Evolutionary conservation across 2,888 invertebrate genomes (phyloP).

Genomic region (Polyommatus iphigenia): DNA sequence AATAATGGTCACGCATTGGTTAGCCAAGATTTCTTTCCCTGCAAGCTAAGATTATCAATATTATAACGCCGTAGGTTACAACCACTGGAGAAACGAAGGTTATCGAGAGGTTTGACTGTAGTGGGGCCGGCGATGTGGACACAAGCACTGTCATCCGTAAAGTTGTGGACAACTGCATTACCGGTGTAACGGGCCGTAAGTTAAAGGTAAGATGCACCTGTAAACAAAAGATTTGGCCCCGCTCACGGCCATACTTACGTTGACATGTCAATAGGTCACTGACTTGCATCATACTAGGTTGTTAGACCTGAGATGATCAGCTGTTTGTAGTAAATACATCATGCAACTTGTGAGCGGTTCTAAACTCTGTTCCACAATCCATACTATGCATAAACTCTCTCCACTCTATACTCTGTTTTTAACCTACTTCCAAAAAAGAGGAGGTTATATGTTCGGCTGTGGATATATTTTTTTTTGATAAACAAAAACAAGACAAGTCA

Average conservation of each 20-base stretch:
- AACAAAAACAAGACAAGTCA: too few species aligned
- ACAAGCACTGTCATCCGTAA: constrained; percentile 83
- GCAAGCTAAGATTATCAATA: neutral
- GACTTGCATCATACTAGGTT: neutral
- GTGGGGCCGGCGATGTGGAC: constrained; percentile 98
- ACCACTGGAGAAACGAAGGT: constrained; percentile 95
- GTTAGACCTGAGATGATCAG: constrained; percentile 1
- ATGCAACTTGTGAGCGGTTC: neutral
- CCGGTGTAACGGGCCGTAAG: constrained; percentile 92
- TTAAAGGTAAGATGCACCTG: constrained; percentile 84
- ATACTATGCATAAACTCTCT: neutral
- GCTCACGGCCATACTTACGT: neutral
- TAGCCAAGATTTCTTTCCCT: constrained; percentile 48
- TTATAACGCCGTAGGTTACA: constrained; percentile 82
- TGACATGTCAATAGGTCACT: constrained; percentile 19
- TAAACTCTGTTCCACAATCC: neutral
- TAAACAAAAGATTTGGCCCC: constrained; percentile 26
- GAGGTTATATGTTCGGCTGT: too few species aligned
- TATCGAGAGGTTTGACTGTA: constrained; percentile 96
- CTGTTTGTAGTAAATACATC: neutral
- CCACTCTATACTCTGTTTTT: too few species aligned
- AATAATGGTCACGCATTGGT: constrained; percentile 73
- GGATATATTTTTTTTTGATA: too few species aligned
- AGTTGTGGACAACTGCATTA: constrained; percentile 84
- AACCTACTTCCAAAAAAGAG: too few species aligned